These are phyloP conservation scores for Sinocyclocheilus grahami DNA, from an alignment of 2,113 vertebrate species.

Conservation along the genomic window DNA sequence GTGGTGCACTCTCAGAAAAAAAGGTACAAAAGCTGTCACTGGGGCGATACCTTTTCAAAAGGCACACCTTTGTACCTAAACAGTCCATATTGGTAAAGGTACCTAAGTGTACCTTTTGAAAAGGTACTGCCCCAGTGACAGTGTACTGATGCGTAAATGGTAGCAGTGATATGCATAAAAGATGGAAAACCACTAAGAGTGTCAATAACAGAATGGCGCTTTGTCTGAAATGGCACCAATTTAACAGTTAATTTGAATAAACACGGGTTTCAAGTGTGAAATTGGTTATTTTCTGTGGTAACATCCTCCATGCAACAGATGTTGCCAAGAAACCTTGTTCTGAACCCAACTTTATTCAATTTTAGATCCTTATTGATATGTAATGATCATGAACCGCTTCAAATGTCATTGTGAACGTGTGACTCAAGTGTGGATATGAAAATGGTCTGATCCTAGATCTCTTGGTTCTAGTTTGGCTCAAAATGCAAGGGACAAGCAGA, in stretches of 20 bases:
- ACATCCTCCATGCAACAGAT: neutral
- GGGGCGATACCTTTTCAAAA: too few relatives aligned
- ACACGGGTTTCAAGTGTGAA: neutral
- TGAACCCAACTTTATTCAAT: neutral
- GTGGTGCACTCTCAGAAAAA: neutral
- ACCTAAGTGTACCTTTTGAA: too few relatives aligned
- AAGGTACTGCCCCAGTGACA: too few relatives aligned
- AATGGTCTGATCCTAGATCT: neutral
- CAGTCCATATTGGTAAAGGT: too few relatives aligned
- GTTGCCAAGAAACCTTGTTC: neutral
- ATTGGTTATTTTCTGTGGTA: neutral
- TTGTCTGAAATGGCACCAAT: neutral
- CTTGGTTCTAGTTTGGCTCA: too few relatives aligned
- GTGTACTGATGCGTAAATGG: neutral
- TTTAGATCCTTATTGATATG: neutral
- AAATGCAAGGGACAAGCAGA: neutral
- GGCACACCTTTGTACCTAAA: too few relatives aligned
- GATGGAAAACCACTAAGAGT: neutral
- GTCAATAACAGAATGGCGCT: neutral
- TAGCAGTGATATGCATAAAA: neutral
- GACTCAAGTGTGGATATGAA: neutral
- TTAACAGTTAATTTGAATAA: neutral
- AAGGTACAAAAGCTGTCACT: too few relatives aligned
- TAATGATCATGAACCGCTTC: neutral
- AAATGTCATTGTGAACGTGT: neutral